Conservation (phyloP, 2,113 vertebrate species). For the Parotia lawesii region DNA sequence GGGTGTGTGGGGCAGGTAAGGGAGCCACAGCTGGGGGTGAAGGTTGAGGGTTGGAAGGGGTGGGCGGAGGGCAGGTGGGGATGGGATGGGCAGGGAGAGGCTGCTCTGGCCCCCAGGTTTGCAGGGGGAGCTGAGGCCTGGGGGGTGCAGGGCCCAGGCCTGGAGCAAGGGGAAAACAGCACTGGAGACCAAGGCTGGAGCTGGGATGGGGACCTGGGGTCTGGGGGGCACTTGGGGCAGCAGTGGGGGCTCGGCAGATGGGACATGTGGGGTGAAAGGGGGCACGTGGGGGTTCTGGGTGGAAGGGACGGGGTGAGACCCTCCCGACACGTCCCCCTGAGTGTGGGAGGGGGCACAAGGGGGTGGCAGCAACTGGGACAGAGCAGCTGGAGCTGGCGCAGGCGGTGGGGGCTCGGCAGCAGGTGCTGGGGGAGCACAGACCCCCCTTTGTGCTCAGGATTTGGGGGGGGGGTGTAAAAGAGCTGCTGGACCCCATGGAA, state of each 20-base stretch:
- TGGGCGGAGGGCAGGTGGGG: too few species aligned
- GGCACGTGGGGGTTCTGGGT: background rate
- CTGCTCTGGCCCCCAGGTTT: too few species aligned
- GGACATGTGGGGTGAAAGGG: rapidly evolving
- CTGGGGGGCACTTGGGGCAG: background rate
- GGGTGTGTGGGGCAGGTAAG: too few species aligned
- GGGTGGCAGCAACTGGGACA: background rate
- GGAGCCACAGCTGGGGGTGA: too few species aligned
- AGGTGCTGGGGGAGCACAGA: constrained; percentile 28
- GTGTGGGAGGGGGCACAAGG: too few species aligned
- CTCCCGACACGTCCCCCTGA: rapidly evolving
- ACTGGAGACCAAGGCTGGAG: background rate
- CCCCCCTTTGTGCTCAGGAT: background rate
- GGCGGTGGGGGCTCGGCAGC: background rate
- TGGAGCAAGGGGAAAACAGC: background rate
- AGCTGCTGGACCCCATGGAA: background rate
- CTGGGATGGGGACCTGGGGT: too few species aligned
- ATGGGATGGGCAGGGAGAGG: too few species aligned
- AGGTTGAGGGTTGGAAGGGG: too few species aligned
- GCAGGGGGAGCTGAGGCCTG: too few species aligned
- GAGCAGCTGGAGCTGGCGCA: background rate
- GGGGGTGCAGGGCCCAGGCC: background rate
- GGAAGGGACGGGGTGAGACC: background rate
- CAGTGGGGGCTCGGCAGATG: background rate
- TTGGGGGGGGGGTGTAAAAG: background rate